A percentile compares a stretch with the other conserved stretches of the same genome.
These are phyloP conservation scores for Leucopsar rothschildi DNA, from an alignment of 2,113 vertebrate species.

Conservation along the genomic window DNA sequence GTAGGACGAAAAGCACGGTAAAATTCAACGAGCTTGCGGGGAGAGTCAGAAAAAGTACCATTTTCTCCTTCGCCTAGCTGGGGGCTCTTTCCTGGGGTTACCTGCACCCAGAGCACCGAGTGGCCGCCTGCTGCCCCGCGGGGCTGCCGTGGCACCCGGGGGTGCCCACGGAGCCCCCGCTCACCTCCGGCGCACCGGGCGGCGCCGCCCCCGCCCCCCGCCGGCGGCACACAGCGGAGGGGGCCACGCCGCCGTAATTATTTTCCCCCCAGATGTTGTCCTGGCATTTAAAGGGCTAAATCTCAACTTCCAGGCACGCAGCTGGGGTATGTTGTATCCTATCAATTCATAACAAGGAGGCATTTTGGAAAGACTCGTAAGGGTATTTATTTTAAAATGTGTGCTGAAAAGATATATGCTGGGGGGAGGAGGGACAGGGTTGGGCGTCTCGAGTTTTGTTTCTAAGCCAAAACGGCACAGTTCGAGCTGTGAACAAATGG, in stretches of 20 bases:
- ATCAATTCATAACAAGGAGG: constrained; percentile 10
- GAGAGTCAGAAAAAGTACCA: neutral
- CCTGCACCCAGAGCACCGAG: neutral
- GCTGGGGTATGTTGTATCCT: neutral
- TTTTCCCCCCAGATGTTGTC: neutral
- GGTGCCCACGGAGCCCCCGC: neutral
- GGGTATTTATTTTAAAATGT: constrained; percentile 46
- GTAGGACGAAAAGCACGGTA: neutral
- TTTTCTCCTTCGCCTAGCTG: accelerated
- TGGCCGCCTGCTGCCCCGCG: neutral
- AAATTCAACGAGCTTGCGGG: neutral
- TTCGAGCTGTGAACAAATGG: constrained; percentile 38
- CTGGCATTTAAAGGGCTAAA: neutral
- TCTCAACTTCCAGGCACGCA: neutral
- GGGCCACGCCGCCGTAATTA: neutral
- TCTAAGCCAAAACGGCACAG: constrained; percentile 22
- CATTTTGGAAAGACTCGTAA: constrained; percentile 17
- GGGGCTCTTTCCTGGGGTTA: neutral
- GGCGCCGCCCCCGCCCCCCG: neutral
- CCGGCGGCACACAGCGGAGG: neutral
- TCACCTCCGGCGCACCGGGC: neutral
- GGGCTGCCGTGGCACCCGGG: neutral
- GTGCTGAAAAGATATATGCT: constrained; percentile 18
- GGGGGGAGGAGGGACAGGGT: neutral
- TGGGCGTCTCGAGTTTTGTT: neutral